Base-by-base conservation (phyloP, 2,113 vertebrate species). In the Mobula hypostoma region DNA sequence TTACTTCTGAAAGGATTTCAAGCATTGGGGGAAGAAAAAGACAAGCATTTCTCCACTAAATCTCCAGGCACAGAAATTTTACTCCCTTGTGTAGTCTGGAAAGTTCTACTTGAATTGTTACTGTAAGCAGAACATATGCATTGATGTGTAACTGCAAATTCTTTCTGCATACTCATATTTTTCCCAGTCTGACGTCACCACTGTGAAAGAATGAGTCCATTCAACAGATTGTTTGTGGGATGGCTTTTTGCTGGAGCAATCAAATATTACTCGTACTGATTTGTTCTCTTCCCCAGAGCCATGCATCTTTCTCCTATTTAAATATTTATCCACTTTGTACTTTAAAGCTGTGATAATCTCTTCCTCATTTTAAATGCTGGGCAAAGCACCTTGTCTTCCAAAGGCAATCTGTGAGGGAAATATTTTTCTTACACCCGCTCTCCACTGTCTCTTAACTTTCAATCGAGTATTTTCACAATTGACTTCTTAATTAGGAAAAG, bases 1-100 rank as follows among this genome's bases (percentile, higher is more conserved):
- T 92, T 92, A 68, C 66, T 70, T 92, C 36, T 72, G 32, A 66
- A 70, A 70, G 11, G 88, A 70, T 72, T 92, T 92, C 88, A 70
- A 72, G 56, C 2, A 21, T 24, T 0, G 24, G 80, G 7, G 48
- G n/a, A 92, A 72, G 36, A 2, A 82, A 82, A 82, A 48, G 48
- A 32, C 27, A 32, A 92, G 8, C 6, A 40, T 70, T 70, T 68
- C 63, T 40, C 32, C n/a, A 72, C 36, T 72, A 6, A 21, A 92
- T 21, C 66, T 36, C 88, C 32, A n/a, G 56, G 9, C 82, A 58
- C 56, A 85, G 56, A 58, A 87, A 58, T 24, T 27, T 27, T 61
- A 9, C 24, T 15, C 8, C 11, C 56, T n/a, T 83, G 24, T 17
- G 14, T 12, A 87, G 48, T 61, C 27, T 61, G 29, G 36, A 87